Percentiles rank a stretch among this genome's conserved stretches.
These are phyloP conservation scores for Cetoscarus ocellatus DNA, from an alignment of 2,797 vertebrate genomes.

Conservation along the genomic window DNA sequence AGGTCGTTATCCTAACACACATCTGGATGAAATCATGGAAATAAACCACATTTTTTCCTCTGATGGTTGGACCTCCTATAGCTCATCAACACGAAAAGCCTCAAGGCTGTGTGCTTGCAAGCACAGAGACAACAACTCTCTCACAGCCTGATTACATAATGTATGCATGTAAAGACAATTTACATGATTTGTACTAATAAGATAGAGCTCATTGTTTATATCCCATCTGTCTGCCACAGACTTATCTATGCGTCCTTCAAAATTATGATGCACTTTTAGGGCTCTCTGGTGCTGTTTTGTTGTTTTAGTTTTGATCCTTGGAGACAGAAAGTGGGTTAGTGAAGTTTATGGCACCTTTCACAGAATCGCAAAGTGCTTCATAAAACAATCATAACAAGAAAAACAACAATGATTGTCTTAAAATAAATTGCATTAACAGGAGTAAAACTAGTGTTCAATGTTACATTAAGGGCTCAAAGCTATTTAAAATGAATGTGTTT, in stretches of 20 bases:
- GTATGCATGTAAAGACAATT: constrained; percentile 32
- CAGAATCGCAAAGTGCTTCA: too few species aligned
- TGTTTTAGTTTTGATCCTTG: background rate
- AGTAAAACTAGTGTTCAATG: too few species aligned
- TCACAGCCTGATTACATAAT: constrained; percentile 33
- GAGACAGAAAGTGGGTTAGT: too few species aligned
- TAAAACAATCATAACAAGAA: too few species aligned
- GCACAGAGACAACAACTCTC: constrained; percentile 28
- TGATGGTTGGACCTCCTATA: constrained; percentile 6
- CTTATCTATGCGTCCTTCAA: background rate
- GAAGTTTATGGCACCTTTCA: too few species aligned
- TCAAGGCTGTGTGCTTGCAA: constrained; percentile 3
- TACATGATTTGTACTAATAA: constrained; percentile 36
- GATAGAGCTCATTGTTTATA: constrained; percentile 31
- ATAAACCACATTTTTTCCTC: constrained; percentile 12
- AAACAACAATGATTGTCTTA: too few species aligned
- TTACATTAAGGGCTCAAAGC: too few species aligned
- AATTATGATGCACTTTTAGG: constrained; percentile 1
- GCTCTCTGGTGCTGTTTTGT: background rate
- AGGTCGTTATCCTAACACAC: background rate
- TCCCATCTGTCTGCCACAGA: constrained; percentile 20
- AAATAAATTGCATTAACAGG: too few species aligned
- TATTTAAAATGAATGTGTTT: too few species aligned
- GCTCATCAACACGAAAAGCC: constrained; percentile 25
- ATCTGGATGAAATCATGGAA: constrained; percentile 6